These are phyloP conservation scores for Tenthredo mesomela DNA, from an alignment of 2,888 invertebrate species.

Conservation along the genomic window DNA sequence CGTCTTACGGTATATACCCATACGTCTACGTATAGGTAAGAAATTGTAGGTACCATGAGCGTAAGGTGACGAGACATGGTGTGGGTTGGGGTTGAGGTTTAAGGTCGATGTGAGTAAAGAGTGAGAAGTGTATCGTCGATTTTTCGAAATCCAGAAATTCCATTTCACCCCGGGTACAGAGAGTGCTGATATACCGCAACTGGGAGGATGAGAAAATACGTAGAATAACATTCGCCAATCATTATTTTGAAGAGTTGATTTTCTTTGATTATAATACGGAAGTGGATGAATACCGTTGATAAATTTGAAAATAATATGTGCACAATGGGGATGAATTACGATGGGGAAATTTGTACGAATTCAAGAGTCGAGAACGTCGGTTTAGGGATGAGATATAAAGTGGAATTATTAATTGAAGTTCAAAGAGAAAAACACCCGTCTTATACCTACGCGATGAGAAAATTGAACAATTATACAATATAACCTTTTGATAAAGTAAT, in stretches of 20 bases:
- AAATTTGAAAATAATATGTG: neutral
- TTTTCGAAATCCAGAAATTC: neutral
- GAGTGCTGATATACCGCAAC: neutral
- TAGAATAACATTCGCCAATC: neutral
- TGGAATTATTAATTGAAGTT: slow-evolving; percentile 18
- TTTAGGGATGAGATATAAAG: neutral
- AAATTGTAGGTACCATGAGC: neutral
- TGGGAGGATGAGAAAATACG: neutral
- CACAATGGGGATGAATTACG: neutral
- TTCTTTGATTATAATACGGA: neutral
- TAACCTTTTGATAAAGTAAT: slow-evolving; percentile 26
- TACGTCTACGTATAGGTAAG: slow-evolving; percentile 47
- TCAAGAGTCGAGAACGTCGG: neutral
- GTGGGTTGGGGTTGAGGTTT: neutral
- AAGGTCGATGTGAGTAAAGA: neutral
- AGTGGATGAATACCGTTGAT: neutral
- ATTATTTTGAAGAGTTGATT: neutral
- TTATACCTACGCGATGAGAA: neutral
- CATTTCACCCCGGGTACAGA: neutral
- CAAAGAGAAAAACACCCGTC: slow-evolving; percentile 14
- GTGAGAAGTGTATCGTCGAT: neutral
- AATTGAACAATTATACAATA: slow-evolving; percentile 3
- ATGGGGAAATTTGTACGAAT: neutral
- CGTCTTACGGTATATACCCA: slow-evolving; percentile 36
- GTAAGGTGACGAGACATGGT: neutral